Conservation (phyloP, 2,888 invertebrate genomes). For the Iselma pallidipennis region DNA sequence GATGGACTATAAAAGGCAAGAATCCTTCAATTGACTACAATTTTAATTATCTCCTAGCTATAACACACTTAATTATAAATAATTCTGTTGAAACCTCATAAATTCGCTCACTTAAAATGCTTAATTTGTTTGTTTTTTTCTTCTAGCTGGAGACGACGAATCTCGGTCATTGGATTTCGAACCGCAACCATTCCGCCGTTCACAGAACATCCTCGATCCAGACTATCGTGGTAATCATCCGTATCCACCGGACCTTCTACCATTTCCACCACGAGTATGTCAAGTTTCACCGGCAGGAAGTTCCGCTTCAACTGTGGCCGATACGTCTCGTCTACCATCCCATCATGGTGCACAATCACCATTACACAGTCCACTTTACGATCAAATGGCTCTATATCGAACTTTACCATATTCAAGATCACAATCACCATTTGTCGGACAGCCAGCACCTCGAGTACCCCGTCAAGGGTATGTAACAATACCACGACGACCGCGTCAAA, state of each 20-base stretch:
- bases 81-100: too few species aligned
- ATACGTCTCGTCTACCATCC: slow-evolving; percentile 65
- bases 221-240: slow-evolving; percentile 63
- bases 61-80: too few species aligned
- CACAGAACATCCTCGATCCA: slow-evolving; percentile 60
- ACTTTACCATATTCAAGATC: slow-evolving; percentile 80
- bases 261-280: slow-evolving; percentile 69
- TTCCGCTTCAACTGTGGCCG: slow-evolving; percentile 79
- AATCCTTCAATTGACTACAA: too few species aligned
- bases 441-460: slow-evolving; percentile 16
- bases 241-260: slow-evolving; percentile 80
- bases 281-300: slow-evolving; percentile 81
- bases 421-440: slow-evolving; percentile 74
- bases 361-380: slow-evolving; percentile 69
- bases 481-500: slow-evolving; percentile 79
- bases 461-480: slow-evolving; percentile 83
- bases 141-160: slow-evolving; percentile 66
- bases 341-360: slow-evolving; percentile 57
- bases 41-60: too few species aligned
- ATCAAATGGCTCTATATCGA: slow-evolving; percentile 69
- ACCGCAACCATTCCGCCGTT: slow-evolving; percentile 60
- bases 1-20: too few species aligned
- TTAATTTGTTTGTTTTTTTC: neutral
- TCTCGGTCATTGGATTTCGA: slow-evolving; percentile 70
- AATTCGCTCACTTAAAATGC: too few species aligned